Base-by-base conservation (phyloP, 2,797 vertebrate species). In the Hipposideros larvatus region DNA sequence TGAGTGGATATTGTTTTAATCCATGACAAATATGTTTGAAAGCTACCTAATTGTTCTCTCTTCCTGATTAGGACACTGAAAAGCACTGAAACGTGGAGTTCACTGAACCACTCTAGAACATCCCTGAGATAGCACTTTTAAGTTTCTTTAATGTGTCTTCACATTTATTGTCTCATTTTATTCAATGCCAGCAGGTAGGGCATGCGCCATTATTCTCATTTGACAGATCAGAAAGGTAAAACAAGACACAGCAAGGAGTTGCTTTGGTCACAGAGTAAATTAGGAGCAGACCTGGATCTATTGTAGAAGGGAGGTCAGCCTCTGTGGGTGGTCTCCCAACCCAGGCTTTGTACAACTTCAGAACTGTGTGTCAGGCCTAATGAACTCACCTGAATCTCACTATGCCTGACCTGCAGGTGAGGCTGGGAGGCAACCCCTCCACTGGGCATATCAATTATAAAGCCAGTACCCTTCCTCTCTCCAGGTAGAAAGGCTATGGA, bases 261-360 rank as follows among this genome's bases (percentile, higher is more conserved):
- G 11, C 53, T 74, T 19, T 26, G 71, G 68, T 48, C 84, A 41
- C 61, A 3, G 15, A 21, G 91, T 19, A 73, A 94, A 86, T 91
- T 19, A 65, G 66, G 78, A 95, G 79, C 95, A 89, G 77, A 61
- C 48, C 53, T 59, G 19, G 57, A 26, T 41, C 57, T 83, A 37
- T 37, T 37, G 37, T 37, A 16, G 66, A 92, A 80, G 75, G 55
- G 79, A 66, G 84, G 71, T 74, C 70, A 16, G 77, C 65, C 61
- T 84, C 79, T 2, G 41, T 89, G 92, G 93, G 84, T 91, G 91
- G 90, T 96, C 94, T 90, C 71, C 18, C 24, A 43, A 85, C 48
- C 61, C 53, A 24, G 61, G 26, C 61, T 43, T 71, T 43, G 0
- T 21, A 14, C 22, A 84, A 15, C 43, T 57, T 83, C 37, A 59